Conservation (phyloP, 2,888 invertebrate genomes). For the Lobophora halterata region DNA sequence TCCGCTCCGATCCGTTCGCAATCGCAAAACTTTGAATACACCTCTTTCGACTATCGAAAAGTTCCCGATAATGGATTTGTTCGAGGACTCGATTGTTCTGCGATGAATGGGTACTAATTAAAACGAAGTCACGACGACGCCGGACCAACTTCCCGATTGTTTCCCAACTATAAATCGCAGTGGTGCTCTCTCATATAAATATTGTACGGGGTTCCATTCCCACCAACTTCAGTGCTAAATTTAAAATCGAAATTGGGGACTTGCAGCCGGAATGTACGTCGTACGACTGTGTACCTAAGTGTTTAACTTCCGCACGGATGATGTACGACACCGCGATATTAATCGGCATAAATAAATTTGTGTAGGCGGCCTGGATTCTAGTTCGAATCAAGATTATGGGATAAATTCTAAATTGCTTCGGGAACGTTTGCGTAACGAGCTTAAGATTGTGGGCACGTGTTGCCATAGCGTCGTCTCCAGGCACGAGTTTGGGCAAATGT, state of each 20-base stretch:
- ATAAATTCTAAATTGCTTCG: slow-evolving; percentile 66
- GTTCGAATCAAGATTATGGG: slow-evolving; percentile 57
- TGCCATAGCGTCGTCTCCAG: slow-evolving; percentile 49
- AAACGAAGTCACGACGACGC: slow-evolving; percentile 77
- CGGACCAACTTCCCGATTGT: slow-evolving; percentile 75
- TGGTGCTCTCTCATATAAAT: slow-evolving; percentile 68
- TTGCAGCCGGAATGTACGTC: slow-evolving; percentile 42
- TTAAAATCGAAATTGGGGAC: slow-evolving; percentile 67
- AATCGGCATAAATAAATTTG: slow-evolving; percentile 48
- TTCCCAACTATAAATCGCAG: slow-evolving; percentile 74
- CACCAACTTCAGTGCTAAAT: slow-evolving; percentile 71
- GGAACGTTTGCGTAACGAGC: slow-evolving; percentile 65
- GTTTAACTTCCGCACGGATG: slow-evolving; percentile 25
- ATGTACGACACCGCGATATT: slow-evolving; percentile 39
- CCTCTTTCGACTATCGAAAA: slow-evolving; percentile 79
- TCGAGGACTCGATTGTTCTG: slow-evolving; percentile 76
- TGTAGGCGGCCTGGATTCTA: slow-evolving; percentile 43
- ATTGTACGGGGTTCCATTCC: slow-evolving; percentile 52
- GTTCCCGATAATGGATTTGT: slow-evolving; percentile 78
- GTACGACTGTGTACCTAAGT: slow-evolving; percentile 39
- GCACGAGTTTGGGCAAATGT: slow-evolving; percentile 59
- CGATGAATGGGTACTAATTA: slow-evolving; percentile 81
- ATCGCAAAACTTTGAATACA: slow-evolving; percentile 72
- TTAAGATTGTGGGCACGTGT: slow-evolving; percentile 72
- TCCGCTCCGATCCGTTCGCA: slow-evolving; percentile 55